Percentiles rank a stretch among this genome's conserved stretches.
Evolutionary conservation across 64 coral and sea anemone genomes (phyloP).

Genomic region (Pocillopora verrucosa): DNA sequence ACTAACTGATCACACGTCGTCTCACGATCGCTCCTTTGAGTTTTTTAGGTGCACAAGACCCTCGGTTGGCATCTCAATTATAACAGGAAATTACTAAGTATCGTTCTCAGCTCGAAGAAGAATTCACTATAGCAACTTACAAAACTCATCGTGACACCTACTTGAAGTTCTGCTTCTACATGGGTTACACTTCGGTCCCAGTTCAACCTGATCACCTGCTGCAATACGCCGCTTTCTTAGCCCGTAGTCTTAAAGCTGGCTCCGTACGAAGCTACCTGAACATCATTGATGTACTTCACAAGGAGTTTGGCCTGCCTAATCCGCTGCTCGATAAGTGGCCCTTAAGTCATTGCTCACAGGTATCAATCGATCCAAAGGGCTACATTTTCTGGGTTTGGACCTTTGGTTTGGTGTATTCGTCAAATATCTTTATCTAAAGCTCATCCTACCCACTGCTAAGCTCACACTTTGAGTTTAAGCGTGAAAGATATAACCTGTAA

Average conservation of each 20-base stretch:
- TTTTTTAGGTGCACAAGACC: conserved; percentile 29
- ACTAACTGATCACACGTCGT: not conserved
- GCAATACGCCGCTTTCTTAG: conserved; percentile 13
- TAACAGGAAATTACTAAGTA: too few species aligned
- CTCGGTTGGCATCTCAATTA: not conserved
- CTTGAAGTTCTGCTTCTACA: not conserved
- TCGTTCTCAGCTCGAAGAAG: too few species aligned
- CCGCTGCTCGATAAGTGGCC: conserved; percentile 44
- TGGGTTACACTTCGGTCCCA: not conserved
- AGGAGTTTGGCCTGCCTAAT: conserved; percentile 22
- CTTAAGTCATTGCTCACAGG: not conserved
- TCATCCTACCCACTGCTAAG: conserved; percentile 25
- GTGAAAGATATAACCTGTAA: conserved; percentile 20
- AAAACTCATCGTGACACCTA: conserved; percentile 16
- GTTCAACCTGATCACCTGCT: not conserved
- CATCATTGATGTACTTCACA: not conserved
- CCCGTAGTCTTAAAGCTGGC: not conserved
- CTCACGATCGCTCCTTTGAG: not conserved
- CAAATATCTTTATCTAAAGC: not conserved
- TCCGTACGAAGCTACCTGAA: conserved; percentile 10
- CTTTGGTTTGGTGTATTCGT: too few species aligned
- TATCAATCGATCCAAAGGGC: not conserved
- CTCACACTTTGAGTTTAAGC: conserved; percentile 34
- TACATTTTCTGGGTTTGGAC: too few species aligned
- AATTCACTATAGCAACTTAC: too few species aligned